Evolutionary conservation across 1,140 invertebrate species (phyloP).

Genomic region (Venustaconcha ellipsiformis): DNA sequence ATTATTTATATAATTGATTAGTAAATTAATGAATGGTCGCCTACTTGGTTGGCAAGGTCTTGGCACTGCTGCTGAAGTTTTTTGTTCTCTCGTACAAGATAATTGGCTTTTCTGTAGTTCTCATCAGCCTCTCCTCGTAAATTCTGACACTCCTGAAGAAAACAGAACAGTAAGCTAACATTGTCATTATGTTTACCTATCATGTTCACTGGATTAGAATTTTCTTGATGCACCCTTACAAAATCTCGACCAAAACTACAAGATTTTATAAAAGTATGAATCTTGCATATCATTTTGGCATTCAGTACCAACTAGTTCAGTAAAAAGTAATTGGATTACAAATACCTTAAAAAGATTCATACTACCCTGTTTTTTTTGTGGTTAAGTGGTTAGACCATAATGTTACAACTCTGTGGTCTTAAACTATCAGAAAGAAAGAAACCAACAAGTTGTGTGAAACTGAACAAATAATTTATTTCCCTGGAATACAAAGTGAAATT

Average conservation of each 20-base stretch:
- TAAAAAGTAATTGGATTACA: neutral
- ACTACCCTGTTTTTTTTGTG: too few relatives aligned
- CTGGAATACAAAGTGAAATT: too few relatives aligned
- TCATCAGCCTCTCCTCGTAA: conserved; percentile 80
- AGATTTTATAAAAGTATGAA: neutral
- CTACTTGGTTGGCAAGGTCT: conserved; percentile 82
- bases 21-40: conserved; percentile 1
- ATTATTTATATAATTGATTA: too few relatives aligned
- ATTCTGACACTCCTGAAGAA: conserved; percentile 76
- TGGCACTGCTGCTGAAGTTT: conserved; percentile 80
- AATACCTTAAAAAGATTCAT: too few relatives aligned
- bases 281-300: neutral
- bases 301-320: neutral
- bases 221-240: neutral
- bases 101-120: conserved; percentile 77
- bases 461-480: too few relatives aligned
- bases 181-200: neutral
- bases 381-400: too few relatives aligned
- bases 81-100: conserved; percentile 81
- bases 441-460: too few relatives aligned
- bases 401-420: too few relatives aligned
- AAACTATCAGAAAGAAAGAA: too few relatives aligned
- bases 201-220: neutral
- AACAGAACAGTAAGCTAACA: neutral
- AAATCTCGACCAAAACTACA: neutral